Conservation (phyloP, 2,797 vertebrate genomes). For the Phrynocephalus forsythii region DNA sequence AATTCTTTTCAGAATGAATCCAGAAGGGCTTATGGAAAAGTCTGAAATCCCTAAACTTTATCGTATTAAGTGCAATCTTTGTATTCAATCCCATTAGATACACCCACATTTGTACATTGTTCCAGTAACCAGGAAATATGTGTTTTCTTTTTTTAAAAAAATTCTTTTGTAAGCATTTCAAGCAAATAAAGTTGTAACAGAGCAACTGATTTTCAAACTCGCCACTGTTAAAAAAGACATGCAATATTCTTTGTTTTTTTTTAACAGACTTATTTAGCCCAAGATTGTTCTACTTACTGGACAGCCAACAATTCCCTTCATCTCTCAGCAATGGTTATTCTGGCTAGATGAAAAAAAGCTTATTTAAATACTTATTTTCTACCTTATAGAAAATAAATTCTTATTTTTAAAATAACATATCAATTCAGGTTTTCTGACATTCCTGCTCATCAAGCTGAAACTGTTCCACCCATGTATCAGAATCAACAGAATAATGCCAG, state of each 20-base stretch:
- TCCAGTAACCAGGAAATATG: slow-evolving; percentile 12
- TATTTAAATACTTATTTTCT: background rate
- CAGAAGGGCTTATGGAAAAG: background rate
- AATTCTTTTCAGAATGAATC: slow-evolving; percentile 10
- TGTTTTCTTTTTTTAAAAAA: background rate
- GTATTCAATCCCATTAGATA: background rate
- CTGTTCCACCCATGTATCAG: background rate
- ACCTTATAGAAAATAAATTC: background rate
- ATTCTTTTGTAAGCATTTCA: background rate
- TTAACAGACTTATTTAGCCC: background rate
- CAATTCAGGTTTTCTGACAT: background rate
- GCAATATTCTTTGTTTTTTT: slow-evolving; percentile 4
- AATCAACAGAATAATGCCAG: background rate
- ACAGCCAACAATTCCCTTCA: background rate
- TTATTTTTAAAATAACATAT: background rate
- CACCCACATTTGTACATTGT: background rate
- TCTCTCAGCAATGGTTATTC: background rate
- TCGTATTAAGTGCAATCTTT: background rate
- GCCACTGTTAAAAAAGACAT: background rate
- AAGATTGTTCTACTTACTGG: background rate
- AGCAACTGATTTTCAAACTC: background rate
- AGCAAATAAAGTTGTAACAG: slow-evolving; percentile 17
- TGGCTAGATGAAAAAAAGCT: background rate
- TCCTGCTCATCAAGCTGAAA: background rate
- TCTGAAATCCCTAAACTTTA: slow-evolving; percentile 21